Evolutionary conservation across 2,113 vertebrate genomes (phyloP).

Genomic region (Vombatus ursinus): DNA sequence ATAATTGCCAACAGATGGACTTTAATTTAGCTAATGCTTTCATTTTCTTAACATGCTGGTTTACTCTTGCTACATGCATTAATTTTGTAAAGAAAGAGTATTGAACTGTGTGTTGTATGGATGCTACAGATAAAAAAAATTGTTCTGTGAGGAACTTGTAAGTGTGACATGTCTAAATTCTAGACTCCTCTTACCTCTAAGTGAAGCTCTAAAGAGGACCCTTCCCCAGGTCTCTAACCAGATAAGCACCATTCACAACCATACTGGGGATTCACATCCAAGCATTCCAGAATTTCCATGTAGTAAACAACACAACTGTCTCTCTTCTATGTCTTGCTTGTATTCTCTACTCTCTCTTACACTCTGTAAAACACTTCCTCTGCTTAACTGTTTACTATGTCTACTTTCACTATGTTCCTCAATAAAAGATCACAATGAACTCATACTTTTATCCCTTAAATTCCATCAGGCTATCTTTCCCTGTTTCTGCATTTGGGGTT

Average conservation of each 20-base stretch:
- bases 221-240: not conserved
- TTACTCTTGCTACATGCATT: not conserved
- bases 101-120: not conserved
- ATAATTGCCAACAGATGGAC: not conserved
- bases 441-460: not conserved
- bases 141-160: not conserved
- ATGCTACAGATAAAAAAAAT: not conserved
- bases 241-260: not conserved
- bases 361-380: not conserved
- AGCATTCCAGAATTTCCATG: not conserved
- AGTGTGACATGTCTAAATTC: not conserved
- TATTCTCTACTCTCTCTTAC: not conserved
- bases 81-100: not conserved
- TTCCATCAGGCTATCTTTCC: not conserved
- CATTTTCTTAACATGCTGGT: not conserved
- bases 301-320: not conserved
- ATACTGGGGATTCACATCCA: not conserved
- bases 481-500: not conserved
- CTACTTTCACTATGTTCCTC: not conserved
- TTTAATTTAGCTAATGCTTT: not conserved
- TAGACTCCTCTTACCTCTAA: not conserved
- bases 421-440: not conserved
- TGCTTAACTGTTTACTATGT: not conserved
- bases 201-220: not conserved
- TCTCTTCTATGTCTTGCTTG: not conserved